A percentile compares a stretch with the other conserved stretches of the same genome.
Conservation (phyloP, 2,113 vertebrate species). For the Orcinus orca region DNA sequence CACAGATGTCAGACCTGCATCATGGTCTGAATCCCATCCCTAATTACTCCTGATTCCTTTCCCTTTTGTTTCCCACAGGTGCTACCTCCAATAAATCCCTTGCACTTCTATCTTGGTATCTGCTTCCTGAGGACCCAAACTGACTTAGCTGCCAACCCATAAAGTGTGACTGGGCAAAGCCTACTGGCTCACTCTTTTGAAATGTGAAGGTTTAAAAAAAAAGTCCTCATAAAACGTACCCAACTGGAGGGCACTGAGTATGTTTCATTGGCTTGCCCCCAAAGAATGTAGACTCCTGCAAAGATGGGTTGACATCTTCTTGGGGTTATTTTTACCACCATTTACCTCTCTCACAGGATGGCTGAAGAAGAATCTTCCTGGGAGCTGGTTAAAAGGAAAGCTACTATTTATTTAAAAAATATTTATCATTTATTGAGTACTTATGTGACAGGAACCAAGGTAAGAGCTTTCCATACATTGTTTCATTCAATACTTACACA, state of each 20-base stretch:
- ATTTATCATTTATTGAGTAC: slow-evolving; percentile 60
- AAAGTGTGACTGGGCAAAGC: background rate
- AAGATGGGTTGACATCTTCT: background rate
- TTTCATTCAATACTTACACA: slow-evolving; percentile 52
- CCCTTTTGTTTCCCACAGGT: background rate
- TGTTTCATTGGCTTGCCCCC: background rate
- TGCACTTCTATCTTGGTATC: background rate
- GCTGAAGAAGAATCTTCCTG: background rate
- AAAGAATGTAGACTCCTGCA: background rate
- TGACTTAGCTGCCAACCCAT: background rate
- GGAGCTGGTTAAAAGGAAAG: slow-evolving; percentile 21
- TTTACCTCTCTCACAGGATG: background rate
- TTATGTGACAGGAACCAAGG: slow-evolving; percentile 50
- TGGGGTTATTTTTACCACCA: background rate
- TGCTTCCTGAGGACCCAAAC: background rate
- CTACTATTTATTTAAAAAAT: slow-evolving; percentile 65
- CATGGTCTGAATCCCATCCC: background rate
- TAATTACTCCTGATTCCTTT: background rate
- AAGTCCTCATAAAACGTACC: background rate
- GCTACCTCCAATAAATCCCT: background rate
- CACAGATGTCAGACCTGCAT: background rate
- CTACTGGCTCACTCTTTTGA: background rate
- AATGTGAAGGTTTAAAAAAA: background rate
- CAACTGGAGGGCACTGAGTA: background rate
- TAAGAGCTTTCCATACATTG: slow-evolving; percentile 47